Conservation (phyloP, 2,888 invertebrate species). For the Linnaemya tessellans region DNA sequence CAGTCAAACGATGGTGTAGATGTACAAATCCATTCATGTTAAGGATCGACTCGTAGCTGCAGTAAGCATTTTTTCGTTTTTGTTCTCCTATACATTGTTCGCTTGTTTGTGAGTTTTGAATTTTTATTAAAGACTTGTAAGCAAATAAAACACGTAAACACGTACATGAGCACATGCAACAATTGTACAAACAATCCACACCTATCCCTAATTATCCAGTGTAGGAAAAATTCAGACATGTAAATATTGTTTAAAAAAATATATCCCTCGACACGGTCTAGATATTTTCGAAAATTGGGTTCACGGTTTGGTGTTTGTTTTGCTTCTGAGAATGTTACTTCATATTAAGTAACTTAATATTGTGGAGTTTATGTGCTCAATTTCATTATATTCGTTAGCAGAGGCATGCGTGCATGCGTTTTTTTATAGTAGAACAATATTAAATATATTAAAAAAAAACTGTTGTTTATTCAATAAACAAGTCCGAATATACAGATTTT, state of each 20-base stretch:
- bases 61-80: constrained; percentile 50
- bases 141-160: constrained; percentile 43
- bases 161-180: background rate
- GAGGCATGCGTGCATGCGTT: background rate
- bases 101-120: constrained; percentile 12
- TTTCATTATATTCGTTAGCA: background rate
- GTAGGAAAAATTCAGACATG: background rate
- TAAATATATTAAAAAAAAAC: constrained; percentile 15
- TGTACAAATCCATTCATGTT: constrained; percentile 67
- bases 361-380: too few relatives aligned
- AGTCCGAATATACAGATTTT: constrained; percentile 50
- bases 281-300: too few relatives aligned
- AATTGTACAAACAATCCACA: constrained; percentile 18
- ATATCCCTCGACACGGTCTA: too few relatives aligned
- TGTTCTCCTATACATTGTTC: constrained; percentile 13
- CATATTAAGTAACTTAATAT: too few relatives aligned
- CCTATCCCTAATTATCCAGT: constrained; percentile 9
- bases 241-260: too few relatives aligned
- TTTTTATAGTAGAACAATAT: constrained; percentile 3
- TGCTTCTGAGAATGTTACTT: background rate
- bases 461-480: constrained; percentile 54
- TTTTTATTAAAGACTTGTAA: constrained; percentile 61
- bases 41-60: constrained; percentile 54
- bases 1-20: constrained; percentile 28
- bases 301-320: background rate